These are phyloP conservation scores for Lepidothrix coronata DNA, from an alignment of 2,113 vertebrate species.

Conservation along the genomic window DNA sequence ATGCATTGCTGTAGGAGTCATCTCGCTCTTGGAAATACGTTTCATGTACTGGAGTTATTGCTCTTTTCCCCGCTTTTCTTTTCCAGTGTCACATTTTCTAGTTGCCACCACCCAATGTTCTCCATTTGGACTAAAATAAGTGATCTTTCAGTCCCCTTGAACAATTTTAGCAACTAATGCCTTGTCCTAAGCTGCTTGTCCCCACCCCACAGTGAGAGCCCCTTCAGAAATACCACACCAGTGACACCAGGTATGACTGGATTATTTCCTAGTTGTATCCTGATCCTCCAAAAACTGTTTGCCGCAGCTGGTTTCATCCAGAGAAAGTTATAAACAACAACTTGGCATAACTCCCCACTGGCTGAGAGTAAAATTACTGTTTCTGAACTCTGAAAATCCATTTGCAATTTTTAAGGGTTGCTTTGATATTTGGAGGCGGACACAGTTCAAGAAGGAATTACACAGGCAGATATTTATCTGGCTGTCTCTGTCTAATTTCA, in stretches of 20 bases:
- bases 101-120: rapidly evolving
- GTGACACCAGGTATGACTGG: no score
- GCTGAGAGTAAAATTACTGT: neutral
- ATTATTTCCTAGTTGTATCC: neutral
- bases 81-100: neutral
- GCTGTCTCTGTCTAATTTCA: neutral
- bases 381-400: neutral
- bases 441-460: neutral
- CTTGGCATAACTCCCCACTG: neutral
- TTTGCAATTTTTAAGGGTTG: neutral
- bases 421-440: neutral
- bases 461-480: neutral
- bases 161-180: neutral
- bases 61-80: neutral
- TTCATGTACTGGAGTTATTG: neutral
- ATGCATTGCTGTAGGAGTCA: neutral
- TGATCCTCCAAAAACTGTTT: neutral
- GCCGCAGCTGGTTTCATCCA: neutral
- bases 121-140: neutral
- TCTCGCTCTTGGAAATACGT: neutral
- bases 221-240: neutral
- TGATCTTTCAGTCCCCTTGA: neutral
- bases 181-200: neutral
- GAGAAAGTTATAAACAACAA: neutral
- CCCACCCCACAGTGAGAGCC: neutral